Evolutionary conservation across 2,888 invertebrate species (phyloP).

Genomic region (Hemithea aestivaria): DNA sequence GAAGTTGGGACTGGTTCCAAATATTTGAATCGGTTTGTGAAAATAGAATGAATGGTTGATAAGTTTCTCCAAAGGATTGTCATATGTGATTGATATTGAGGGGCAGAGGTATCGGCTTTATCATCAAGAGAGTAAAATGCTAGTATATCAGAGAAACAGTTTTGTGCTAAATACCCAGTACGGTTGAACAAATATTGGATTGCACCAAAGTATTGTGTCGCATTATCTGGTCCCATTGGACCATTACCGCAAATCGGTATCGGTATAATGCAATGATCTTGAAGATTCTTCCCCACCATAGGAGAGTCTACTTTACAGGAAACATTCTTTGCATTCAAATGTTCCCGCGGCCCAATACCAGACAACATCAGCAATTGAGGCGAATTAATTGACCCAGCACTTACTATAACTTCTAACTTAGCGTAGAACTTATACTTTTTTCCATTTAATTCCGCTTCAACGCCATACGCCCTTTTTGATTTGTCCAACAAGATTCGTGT

Average conservation of each 20-base stretch:
- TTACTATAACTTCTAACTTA: conserved; percentile 60
- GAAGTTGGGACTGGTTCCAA: conserved; percentile 36
- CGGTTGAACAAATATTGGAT: conserved; percentile 70
- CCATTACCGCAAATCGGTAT: conserved; percentile 48
- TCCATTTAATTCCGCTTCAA: conserved; percentile 44
- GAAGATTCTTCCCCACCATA: no score
- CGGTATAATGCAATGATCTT: conserved; percentile 69
- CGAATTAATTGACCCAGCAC: no score
- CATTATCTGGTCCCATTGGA: conserved; percentile 35
- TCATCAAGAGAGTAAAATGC: conserved; percentile 42
- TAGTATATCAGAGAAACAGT: conserved; percentile 74
- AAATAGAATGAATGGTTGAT: not conserved
- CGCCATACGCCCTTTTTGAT: conserved; percentile 54
- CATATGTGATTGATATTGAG: conserved; percentile 49
- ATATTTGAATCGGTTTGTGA: conserved; percentile 38
- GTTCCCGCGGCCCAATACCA: no score
- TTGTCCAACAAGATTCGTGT: conserved; percentile 69
- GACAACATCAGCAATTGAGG: no score
- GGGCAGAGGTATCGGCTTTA: conserved; percentile 41
- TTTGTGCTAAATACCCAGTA: conserved; percentile 68
- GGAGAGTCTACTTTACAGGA: conserved; percentile 51
- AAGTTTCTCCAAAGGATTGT: conserved; percentile 48
- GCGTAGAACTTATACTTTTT: conserved; percentile 31
- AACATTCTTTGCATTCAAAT: conserved; percentile 54
- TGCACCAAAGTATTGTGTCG: conserved; percentile 43